Conservation (phyloP, 2,113 vertebrate species). For the Halcyon senegalensis region DNA sequence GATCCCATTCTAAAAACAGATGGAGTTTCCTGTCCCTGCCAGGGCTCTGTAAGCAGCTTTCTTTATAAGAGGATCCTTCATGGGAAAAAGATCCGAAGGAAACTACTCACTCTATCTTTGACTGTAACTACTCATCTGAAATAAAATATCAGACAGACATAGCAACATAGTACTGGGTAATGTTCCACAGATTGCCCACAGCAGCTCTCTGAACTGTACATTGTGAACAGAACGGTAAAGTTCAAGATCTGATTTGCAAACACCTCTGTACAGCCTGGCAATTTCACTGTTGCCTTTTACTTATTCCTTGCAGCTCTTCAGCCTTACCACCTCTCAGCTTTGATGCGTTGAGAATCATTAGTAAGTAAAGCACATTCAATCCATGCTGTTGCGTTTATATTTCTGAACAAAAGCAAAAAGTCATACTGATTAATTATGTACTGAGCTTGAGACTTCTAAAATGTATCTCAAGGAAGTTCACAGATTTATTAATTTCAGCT, state of each 20-base stretch:
- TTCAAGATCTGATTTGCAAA: neutral
- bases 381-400: neutral
- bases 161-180: neutral
- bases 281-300: neutral
- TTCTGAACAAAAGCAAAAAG: slow-evolving; percentile 8
- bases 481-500: slow-evolving; percentile 49
- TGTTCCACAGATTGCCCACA: neutral
- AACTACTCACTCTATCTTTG: neutral
- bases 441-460: neutral
- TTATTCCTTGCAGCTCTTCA: neutral
- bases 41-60: neutral
- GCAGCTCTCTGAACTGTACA: neutral
- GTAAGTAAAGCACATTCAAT: neutral
- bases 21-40: neutral
- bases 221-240: neutral
- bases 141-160: neutral
- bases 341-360: neutral
- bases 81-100: neutral
- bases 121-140: neutral
- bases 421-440: slow-evolving; percentile 21
- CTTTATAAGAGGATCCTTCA: neutral
- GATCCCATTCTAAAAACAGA: neutral
- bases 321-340: neutral
- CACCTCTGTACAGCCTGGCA: neutral
- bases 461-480: neutral